Percentiles rank a stretch among this genome's conserved stretches.
These are phyloP conservation scores for Thereva unica DNA, from an alignment of 2,888 invertebrate species.

Conservation along the genomic window DNA sequence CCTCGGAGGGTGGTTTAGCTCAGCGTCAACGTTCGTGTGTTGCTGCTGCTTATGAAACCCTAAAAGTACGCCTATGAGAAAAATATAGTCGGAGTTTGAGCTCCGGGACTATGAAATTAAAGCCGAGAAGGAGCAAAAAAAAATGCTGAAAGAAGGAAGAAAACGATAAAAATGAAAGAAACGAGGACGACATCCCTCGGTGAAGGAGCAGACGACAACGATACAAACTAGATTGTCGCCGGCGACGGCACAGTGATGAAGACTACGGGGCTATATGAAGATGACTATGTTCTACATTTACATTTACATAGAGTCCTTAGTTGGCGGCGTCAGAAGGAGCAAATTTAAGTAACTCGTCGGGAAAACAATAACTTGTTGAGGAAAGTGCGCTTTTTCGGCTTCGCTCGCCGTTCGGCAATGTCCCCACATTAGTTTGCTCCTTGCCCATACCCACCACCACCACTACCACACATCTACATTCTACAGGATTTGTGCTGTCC, in stretches of 20 bases:
- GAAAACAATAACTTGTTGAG: constrained; percentile 38
- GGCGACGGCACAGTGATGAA: constrained; percentile 3
- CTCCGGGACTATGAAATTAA: constrained; percentile 7
- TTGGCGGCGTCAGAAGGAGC: constrained; percentile 8
- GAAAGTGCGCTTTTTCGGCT: constrained; percentile 22
- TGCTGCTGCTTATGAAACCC: not conserved
- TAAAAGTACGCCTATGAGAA: not conserved
- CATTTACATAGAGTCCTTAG: not conserved
- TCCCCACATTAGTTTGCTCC: too few relatives aligned
- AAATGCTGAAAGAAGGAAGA: not conserved
- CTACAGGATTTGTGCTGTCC: too few relatives aligned
- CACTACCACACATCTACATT: too few relatives aligned
- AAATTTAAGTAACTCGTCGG: constrained; percentile 35
- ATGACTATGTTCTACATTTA: too few relatives aligned
- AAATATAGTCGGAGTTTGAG: not conserved
- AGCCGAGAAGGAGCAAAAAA: constrained; percentile 1
- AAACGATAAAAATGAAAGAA: constrained; percentile 9
- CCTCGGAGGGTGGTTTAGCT: too few relatives aligned
- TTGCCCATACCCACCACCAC: too few relatives aligned
- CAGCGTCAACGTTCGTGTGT: too few relatives aligned
- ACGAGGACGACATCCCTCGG: not conserved
- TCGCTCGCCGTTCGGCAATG: constrained; percentile 3
- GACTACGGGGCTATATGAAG: not conserved
- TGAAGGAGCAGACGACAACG: not conserved
- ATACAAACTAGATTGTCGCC: constrained; percentile 12